phyloP scores from a whole-genome alignment of 2,797 vertebrate genomes.

The Gallirallus australis region DNA sequence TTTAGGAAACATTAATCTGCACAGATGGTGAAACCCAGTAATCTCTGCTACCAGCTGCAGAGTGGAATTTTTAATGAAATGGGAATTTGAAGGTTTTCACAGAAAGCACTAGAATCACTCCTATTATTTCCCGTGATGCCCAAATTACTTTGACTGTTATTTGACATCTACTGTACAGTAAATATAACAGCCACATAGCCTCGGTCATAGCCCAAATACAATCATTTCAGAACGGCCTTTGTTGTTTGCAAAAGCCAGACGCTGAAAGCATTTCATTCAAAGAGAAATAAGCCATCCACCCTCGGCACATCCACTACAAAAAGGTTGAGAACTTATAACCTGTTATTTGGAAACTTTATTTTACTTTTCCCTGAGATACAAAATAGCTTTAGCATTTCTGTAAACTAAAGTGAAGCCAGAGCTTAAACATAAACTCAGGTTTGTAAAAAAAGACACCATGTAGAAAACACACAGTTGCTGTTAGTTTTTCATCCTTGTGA shows the following conservation, averaged over 20 bases:
- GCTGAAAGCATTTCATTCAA: neutral
- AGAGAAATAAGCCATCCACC: neutral
- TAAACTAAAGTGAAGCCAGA: neutral
- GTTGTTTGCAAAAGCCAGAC: neutral
- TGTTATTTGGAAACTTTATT: neutral
- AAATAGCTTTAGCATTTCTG: neutral
- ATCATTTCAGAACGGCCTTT: neutral
- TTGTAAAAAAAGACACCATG: neutral
- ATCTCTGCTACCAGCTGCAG: conserved; percentile 84
- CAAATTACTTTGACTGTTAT: conserved; percentile 71
- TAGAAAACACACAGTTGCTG: neutral
- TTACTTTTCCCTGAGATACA: neutral
- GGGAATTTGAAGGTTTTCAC: conserved; percentile 82
- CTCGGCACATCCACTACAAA: neutral
- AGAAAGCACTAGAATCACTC: conserved; percentile 76
- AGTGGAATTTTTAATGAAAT: conserved; percentile 85
- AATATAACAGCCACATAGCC: neutral
- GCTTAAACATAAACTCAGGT: neutral
- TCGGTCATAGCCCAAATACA: neutral
- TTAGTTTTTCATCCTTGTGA: neutral
- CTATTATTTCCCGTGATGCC: conserved; percentile 64
- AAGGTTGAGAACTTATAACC: neutral
- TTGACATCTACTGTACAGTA: conserved; percentile 61
- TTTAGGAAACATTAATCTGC: conserved; percentile 84
- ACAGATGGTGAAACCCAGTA: conserved; percentile 84